Evolutionary conservation across 2,888 invertebrate genomes (phyloP).

Genomic region (Priapulus caudatus): DNA sequence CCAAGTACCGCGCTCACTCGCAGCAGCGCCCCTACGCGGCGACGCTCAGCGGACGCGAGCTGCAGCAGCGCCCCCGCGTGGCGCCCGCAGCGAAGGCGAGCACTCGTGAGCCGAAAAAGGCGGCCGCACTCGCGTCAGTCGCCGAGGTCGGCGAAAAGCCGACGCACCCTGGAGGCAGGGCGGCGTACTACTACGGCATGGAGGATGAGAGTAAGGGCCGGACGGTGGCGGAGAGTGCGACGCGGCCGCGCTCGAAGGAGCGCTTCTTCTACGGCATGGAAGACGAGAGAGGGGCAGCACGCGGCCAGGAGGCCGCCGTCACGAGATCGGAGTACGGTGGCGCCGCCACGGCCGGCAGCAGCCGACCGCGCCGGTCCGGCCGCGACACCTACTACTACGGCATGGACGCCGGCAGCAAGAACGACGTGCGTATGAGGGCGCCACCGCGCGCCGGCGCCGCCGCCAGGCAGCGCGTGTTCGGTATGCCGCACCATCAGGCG

Average conservation of each 20-base stretch:
- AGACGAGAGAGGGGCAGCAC: too few relatives aligned
- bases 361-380: too few relatives aligned
- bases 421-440: neutral
- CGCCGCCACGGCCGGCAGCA: neutral
- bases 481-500: too few relatives aligned
- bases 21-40: neutral
- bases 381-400: neutral
- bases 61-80: too few relatives aligned
- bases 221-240: neutral
- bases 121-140: neutral
- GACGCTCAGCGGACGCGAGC: neutral
- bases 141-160: neutral
- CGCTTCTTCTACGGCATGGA: slow-evolving; percentile 1
- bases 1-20: neutral
- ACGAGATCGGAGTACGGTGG: neutral
- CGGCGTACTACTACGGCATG: neutral
- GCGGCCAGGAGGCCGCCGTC: neutral
- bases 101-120: too few relatives aligned
- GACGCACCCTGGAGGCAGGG: neutral
- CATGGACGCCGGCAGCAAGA: neutral
- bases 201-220: neutral
- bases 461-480: too few relatives aligned
- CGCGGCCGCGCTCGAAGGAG: neutral
- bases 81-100: too few relatives aligned
- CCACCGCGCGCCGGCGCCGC: neutral